Conservation (phyloP, 1,140 invertebrate genomes). For the Leptinotarsa lineolata region DNA sequence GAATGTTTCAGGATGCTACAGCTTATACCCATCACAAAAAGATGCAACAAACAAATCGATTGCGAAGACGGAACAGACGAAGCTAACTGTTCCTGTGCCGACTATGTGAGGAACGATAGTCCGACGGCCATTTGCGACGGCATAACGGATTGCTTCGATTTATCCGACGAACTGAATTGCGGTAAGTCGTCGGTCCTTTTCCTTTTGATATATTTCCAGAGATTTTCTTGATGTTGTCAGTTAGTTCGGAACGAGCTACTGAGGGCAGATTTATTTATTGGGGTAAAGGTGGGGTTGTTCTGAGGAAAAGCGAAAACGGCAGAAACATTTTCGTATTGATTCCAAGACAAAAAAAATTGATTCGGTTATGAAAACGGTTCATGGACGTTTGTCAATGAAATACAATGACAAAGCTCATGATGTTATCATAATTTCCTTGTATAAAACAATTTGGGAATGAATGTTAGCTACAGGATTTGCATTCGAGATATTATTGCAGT, state of each 20-base stretch:
- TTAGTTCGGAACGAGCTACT: background rate
- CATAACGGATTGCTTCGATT: constrained; percentile 74
- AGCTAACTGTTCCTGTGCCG: constrained; percentile 71
- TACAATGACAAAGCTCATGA: too few relatives aligned
- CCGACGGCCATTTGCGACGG: constrained; percentile 74
- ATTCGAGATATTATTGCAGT: too few relatives aligned
- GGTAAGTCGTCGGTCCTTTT: constrained; percentile 40
- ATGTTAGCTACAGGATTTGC: too few relatives aligned
- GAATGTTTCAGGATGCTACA: constrained; percentile 64
- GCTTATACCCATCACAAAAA: constrained; percentile 61
- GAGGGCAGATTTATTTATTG: background rate
- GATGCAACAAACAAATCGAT: constrained; percentile 73
- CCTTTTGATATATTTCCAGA: background rate
- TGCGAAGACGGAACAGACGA: constrained; percentile 86
- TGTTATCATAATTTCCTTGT: too few relatives aligned
- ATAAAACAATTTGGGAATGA: too few relatives aligned
- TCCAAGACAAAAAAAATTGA: too few relatives aligned
- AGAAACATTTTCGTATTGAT: too few relatives aligned
- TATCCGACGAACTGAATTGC: constrained; percentile 63
- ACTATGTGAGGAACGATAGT: constrained; percentile 64
- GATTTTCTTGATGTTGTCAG: background rate
- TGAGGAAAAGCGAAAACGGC: too few relatives aligned
- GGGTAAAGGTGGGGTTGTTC: background rate
- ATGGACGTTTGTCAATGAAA: too few relatives aligned
- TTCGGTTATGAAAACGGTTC: too few relatives aligned